Percentiles rank a stretch among this genome's conserved stretches.
These are phyloP conservation scores for Athripsodes cinereus DNA, from an alignment of 2,888 invertebrate species.

Conservation along the genomic window DNA sequence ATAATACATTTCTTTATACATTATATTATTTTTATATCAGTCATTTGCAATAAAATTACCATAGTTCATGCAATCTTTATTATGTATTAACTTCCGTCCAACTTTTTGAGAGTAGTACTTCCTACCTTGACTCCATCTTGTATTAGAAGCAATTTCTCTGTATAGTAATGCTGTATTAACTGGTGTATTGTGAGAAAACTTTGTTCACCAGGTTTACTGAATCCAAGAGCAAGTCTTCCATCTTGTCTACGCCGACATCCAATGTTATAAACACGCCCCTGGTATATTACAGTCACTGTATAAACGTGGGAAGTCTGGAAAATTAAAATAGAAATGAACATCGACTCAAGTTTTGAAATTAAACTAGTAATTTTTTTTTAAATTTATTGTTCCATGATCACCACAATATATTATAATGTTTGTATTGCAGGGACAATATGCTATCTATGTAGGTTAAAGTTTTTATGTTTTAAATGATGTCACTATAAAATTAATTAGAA, in stretches of 20 bases:
- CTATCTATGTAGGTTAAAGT: too few relatives aligned
- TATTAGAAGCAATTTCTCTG: constrained; percentile 48
- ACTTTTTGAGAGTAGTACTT: constrained; percentile 46
- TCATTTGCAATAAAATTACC: not conserved
- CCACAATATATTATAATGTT: not conserved
- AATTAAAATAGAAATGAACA: too few relatives aligned
- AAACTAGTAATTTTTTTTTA: not conserved
- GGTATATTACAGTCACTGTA: constrained; percentile 51
- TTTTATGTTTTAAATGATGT: too few relatives aligned
- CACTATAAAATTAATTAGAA: too few relatives aligned
- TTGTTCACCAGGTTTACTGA: constrained; percentile 47
- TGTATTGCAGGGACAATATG: not conserved
- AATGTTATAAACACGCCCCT: constrained; percentile 50
- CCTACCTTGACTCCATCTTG: constrained; percentile 46
- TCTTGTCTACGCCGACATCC: constrained; percentile 48
- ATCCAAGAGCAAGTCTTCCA: constrained; percentile 51
- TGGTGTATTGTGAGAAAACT: constrained; percentile 47
- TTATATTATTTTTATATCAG: too few relatives aligned
- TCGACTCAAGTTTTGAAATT: not conserved
- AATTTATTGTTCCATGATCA: not conserved
- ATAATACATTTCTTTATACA: too few relatives aligned
- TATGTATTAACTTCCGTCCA: constrained; percentile 27
- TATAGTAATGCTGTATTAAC: constrained; percentile 51
- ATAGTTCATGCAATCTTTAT: not conserved
- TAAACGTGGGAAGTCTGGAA: constrained; percentile 38